These are phyloP conservation scores for Herpetotheres cachinnans DNA, from an alignment of 2,113 vertebrate species.

Conservation along the genomic window DNA sequence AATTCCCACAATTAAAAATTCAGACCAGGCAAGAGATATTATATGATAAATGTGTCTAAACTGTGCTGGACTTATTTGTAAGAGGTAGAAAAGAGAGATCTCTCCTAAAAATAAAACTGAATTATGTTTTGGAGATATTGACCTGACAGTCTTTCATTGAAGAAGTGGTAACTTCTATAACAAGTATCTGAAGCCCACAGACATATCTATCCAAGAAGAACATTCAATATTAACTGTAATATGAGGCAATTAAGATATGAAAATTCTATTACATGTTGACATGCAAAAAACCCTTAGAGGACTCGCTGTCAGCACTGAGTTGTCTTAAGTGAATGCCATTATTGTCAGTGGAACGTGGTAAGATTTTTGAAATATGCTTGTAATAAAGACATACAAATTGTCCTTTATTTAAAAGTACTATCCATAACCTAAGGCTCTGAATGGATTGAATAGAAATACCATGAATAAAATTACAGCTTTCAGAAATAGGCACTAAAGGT, in stretches of 20 bases:
- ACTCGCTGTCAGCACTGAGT: not conserved
- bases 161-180: not conserved
- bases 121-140: not conserved
- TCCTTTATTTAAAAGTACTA: not conserved
- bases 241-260: not conserved
- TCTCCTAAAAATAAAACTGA: not conserved
- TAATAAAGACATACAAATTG: not conserved
- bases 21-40: not conserved
- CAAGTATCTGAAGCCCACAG: not conserved
- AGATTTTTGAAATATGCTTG: not conserved
- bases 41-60: not conserved
- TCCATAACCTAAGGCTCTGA: conserved; percentile 7
- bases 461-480: not conserved
- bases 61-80: not conserved
- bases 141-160: not conserved
- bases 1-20: not conserved
- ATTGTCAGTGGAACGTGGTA: not conserved
- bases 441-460: not conserved
- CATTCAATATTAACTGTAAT: not conserved
- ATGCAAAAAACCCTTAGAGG: not conserved
- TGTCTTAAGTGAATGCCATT: not conserved
- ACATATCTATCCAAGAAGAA: not conserved
- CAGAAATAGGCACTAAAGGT: not conserved
- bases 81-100: not conserved
- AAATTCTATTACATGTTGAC: not conserved